Evolutionary conservation across 2,888 invertebrate genomes (phyloP).

Genomic region (Eulithis testata): DNA sequence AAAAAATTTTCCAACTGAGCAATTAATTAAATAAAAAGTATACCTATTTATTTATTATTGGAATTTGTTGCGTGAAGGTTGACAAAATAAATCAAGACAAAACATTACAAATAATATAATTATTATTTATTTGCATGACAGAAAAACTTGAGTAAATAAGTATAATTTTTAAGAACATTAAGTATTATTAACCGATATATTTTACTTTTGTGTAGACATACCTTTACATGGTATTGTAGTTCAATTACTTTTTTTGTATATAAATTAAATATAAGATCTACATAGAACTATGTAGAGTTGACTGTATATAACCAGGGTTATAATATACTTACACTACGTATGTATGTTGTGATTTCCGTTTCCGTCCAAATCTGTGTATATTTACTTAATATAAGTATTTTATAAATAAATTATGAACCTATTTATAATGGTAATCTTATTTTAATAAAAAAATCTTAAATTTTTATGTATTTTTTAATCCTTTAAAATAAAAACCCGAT

Average conservation of each 20-base stretch:
- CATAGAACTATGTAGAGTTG: constrained; percentile 68
- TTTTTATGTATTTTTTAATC: neutral
- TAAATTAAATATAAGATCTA: constrained; percentile 44
- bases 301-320: constrained; percentile 43
- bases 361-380: constrained; percentile 63
- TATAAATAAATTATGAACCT: constrained; percentile 61
- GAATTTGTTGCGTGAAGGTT: too few relatives aligned
- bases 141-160: too few relatives aligned
- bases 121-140: too few relatives aligned
- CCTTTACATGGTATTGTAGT: too few relatives aligned
- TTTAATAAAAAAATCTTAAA: constrained; percentile 33
- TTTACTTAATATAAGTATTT: constrained; percentile 57
- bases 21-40: too few relatives aligned
- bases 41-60: too few relatives aligned
- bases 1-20: too few relatives aligned
- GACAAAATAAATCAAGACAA: too few relatives aligned
- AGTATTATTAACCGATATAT: neutral
- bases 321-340: constrained; percentile 74
- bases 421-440: constrained; percentile 60
- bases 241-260: too few relatives aligned
- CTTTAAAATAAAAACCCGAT: neutral
- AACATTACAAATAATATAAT: too few relatives aligned
- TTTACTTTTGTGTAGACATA: constrained; percentile 1
- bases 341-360: constrained; percentile 72
- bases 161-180: too few relatives aligned